Conservation (phyloP, 1,140 invertebrate genomes). For the Lepidurus couesii region DNA sequence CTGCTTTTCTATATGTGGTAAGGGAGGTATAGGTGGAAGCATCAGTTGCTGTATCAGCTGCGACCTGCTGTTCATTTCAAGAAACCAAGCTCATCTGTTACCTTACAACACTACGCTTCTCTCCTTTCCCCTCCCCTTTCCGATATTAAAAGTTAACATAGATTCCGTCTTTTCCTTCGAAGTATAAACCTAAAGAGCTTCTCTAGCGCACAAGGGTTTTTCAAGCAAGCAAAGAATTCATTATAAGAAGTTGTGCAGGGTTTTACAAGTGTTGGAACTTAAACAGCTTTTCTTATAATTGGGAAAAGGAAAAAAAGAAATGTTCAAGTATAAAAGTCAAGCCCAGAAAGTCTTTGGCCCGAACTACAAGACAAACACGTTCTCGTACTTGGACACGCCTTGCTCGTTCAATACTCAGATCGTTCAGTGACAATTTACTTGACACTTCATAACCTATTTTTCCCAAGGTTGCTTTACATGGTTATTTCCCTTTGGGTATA, state of each 20-base stretch:
- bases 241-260: too few relatives aligned
- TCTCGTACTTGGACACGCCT: conserved; percentile 9
- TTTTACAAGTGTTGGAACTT: too few relatives aligned
- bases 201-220: neutral
- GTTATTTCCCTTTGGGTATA: neutral
- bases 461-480: neutral
- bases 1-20: neutral
- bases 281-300: too few relatives aligned
- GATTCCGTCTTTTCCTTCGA: neutral
- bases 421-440: conserved; percentile 12
- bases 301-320: too few relatives aligned
- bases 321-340: neutral
- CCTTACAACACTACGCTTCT: neutral
- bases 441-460: conserved; percentile 13
- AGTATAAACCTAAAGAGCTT: neutral
- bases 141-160: neutral
- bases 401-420: neutral
- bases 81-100: neutral
- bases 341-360: neutral
- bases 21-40: neutral
- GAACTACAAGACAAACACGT: neutral
- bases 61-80: conserved; percentile 17
- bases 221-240: too few relatives aligned
- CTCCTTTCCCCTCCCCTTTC: neutral
- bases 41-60: conserved; percentile 2